Evolutionary conservation across 2,113 vertebrate genomes (phyloP).

Genomic region (Emydura subglobosa): DNA sequence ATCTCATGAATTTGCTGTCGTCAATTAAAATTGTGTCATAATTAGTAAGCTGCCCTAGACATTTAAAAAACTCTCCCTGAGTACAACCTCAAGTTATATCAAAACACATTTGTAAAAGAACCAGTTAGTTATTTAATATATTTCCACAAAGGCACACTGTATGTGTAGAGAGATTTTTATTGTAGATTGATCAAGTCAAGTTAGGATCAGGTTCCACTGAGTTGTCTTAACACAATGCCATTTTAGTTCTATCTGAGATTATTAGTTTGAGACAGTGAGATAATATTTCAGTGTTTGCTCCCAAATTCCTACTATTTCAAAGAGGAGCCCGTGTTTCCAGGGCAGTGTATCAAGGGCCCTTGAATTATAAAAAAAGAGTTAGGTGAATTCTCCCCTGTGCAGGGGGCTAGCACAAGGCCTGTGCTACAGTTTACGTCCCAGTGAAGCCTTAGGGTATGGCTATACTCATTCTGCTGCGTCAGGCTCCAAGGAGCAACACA

Average conservation of each 20-base stretch:
- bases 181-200: not conserved
- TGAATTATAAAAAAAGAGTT: not conserved
- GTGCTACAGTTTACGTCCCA: not conserved
- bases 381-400: not conserved
- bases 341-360: not conserved
- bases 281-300: not conserved
- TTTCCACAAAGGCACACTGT: not conserved
- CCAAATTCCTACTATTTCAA: conserved; percentile 18
- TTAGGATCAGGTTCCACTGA: not conserved
- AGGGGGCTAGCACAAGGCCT: too few species aligned
- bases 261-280: conserved; percentile 3
- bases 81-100: not conserved
- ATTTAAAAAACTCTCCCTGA: not conserved
- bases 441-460: too few species aligned
- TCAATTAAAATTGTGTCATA: not conserved
- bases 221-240: not conserved
- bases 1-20: not conserved
- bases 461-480: fast-evolving
- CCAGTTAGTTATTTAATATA: not conserved
- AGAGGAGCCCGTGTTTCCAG: not conserved
- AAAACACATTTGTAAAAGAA: not conserved
- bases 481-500: fast-evolving
- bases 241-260: not conserved
- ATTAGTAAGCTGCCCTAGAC: not conserved
- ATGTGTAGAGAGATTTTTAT: not conserved